Conservation (phyloP, 1,140 invertebrate genomes). For the Trachymyrmex cornetzi region DNA sequence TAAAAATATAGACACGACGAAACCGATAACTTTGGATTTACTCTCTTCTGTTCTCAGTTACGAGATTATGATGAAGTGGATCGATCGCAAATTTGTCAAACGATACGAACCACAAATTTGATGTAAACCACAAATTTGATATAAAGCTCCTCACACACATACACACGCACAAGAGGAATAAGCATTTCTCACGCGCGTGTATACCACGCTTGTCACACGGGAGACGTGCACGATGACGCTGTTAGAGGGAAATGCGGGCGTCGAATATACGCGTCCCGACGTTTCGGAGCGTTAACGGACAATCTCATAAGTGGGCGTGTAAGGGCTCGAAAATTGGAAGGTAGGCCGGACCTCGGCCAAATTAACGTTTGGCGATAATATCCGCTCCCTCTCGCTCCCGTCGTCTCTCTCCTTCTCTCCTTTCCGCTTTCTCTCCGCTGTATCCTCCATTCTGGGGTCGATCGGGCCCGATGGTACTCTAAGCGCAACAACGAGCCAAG, state of each 20-base stretch:
- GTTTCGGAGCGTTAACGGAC: conserved; percentile 85
- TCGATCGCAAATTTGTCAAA: conserved; percentile 50
- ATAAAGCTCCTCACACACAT: neutral
- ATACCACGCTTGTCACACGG: conserved; percentile 24
- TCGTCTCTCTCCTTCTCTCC: neutral
- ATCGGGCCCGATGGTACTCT: conserved; percentile 60
- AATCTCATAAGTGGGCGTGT: conserved; percentile 87
- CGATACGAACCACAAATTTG: neutral
- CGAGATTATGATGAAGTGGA: conserved; percentile 7
- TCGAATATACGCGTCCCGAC: conserved; percentile 81
- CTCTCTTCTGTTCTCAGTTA: neutral
- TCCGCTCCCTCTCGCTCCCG: conserved; percentile 84
- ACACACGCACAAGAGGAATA: neutral
- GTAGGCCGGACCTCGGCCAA: conserved; percentile 85
- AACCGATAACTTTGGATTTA: neutral
- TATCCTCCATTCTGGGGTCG: conserved; percentile 59
- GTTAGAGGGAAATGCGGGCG: conserved; percentile 73
- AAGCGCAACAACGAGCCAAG: conserved; percentile 64
- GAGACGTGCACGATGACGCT: conserved; percentile 21
- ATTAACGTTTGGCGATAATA: conserved; percentile 87
- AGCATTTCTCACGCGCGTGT: neutral
- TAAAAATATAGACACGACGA: neutral
- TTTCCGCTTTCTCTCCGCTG: neutral
- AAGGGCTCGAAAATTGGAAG: conserved; percentile 87
- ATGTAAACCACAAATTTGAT: conserved; percentile 17